Evolutionary conservation across 2,113 vertebrate genomes (phyloP), one percentile per base, ranked within the genome.

Genomic region (Mesembrinibis cayennensis): DNA sequence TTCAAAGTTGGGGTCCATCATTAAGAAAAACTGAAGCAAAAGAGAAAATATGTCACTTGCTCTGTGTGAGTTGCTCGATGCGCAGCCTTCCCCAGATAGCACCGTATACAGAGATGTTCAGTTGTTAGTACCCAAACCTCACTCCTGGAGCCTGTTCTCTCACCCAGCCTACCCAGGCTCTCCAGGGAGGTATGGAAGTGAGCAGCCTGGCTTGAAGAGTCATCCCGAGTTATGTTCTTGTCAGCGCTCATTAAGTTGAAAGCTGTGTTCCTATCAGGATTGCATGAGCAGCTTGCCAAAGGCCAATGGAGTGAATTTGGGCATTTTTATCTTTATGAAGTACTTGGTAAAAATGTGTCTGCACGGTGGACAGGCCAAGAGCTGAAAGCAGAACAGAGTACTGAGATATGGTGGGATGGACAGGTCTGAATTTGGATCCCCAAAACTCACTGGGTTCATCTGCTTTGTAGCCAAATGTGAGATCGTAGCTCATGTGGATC

Each of bases 401-500:
- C 12, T 47, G 61, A 36, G 14, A 11, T 70, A 4, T 30, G 42
- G 45, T 89, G 59, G 17, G 50, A 45, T 11, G 69, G 32, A 34
- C 32, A 26, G 25, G 27, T 69, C 52, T 52, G 70, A 36, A 56
- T 79, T 50, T 78, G 44, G 20, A 52, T 63, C 23, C n/a, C 23
- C 49, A n/a, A 27, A 73, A 63, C 30, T 63, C 44, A 42, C 0
- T 20, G 47, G 9, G 4, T 70, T 74, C 15, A 29, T 29, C 61
- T 95, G 23, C 34, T 90, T 61, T 40, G 58, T 62, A 80, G 71
- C 27, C 52, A 67, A 0, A 23, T 25, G 34, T 8, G 55, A 87
- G 34, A 20, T 13, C 0, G 0, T 59, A 40, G 52, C 34, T 84
- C 11, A 1, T 49, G 40, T 71, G 81, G 55, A 29, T 91, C 42